Evolutionary conservation across 2,113 vertebrate genomes (phyloP).

Genomic region (Semicossyphus pulcher): DNA sequence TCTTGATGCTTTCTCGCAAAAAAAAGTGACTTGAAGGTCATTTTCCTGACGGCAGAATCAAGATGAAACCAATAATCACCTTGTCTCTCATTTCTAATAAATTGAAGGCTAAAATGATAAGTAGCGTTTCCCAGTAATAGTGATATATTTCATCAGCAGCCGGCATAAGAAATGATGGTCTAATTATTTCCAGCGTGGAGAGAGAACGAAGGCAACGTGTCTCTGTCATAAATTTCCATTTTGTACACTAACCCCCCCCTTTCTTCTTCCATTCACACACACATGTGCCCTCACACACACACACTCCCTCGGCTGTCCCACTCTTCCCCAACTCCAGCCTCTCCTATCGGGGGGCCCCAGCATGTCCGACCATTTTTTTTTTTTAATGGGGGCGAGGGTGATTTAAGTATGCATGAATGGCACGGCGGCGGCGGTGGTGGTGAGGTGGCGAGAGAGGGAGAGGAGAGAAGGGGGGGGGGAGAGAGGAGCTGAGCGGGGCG

Average conservation of each 20-base stretch:
- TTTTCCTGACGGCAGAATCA: constrained; percentile 73
- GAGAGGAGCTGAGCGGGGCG: constrained; percentile 38
- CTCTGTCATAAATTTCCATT: constrained; percentile 95
- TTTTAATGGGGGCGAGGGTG: constrained; percentile 92
- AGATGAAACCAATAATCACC: constrained; percentile 67
- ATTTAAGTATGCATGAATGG: constrained; percentile 99
- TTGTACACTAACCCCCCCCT: constrained; percentile 89
- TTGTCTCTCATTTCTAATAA: constrained; percentile 80
- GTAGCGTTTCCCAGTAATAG: constrained; percentile 84
- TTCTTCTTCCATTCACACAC: constrained; percentile 21
- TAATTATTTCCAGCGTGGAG: constrained; percentile 89
- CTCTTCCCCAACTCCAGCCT: constrained; percentile 59
- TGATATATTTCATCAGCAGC: constrained; percentile 85
- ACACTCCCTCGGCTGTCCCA: constrained; percentile 46
- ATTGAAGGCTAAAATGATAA: constrained; percentile 82
- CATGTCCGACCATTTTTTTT: constrained; percentile 67
- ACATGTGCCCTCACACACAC: constrained; percentile 21
- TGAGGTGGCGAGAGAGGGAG: constrained; percentile 49
- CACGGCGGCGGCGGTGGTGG: constrained; percentile 77
- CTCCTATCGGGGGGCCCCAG: constrained; percentile 62
- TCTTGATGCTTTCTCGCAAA: constrained; percentile 18
- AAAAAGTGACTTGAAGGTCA: constrained; percentile 78
- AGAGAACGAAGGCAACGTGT: constrained; percentile 87
- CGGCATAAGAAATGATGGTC: constrained; percentile 85
- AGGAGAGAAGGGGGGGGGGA: constrained; percentile 28